Evolutionary conservation across 23 tunicate genomes (phyloP), one percentile per base, ranked within the genome.

Genomic region (Phallusia fumigata): DNA sequence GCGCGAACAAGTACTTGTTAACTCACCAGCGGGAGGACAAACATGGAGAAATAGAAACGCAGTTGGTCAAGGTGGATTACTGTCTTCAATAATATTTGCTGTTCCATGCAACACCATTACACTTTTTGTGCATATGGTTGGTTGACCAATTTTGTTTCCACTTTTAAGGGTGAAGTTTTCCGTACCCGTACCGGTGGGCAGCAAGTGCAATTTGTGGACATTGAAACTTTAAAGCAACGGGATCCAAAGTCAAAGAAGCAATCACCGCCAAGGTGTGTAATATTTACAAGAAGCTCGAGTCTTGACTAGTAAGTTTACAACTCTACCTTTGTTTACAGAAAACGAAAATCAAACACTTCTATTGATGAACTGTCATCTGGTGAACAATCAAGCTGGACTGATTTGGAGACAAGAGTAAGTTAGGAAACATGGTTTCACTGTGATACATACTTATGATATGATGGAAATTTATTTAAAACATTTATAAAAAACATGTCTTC

Each of bases 111-210:
- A n/a, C n/a, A n/a, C n/a, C n/a, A n/a, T n/a, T n/a, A n/a, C n/a
- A n/a, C 47, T 5, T 40, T 40, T 40, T 40, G 47, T 40, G 47
- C 5, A 40, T 40, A 10, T 40, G 47, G 10, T 40, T 40, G 5
- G 5, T 10, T 40, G 10, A 40, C 47, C 47, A 40, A 3, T 24
- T 74, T 74, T 45, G 44, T 44, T 44, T 32, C n/a, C n/a, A n/a
- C n/a, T n/a, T n/a, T n/a, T n/a, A n/a, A 91, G 87, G 99, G 99
- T 50, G 97, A 97, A 36, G 99, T 97, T 26, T 84, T 88, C 74
- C 97, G 83, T 52, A 97, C 99, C 13, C 84, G 95, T 31, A 74
- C 95, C n/a, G 99, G 99, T 16, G 99, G 99, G 13, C 93, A 88
- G 52, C 99, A 97, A 81, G 99, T 97, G 28, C 98, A 94, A 74